These are phyloP conservation scores for Anseranas semipalmata DNA, from an alignment of 2,113 vertebrate species.

Conservation along the genomic window DNA sequence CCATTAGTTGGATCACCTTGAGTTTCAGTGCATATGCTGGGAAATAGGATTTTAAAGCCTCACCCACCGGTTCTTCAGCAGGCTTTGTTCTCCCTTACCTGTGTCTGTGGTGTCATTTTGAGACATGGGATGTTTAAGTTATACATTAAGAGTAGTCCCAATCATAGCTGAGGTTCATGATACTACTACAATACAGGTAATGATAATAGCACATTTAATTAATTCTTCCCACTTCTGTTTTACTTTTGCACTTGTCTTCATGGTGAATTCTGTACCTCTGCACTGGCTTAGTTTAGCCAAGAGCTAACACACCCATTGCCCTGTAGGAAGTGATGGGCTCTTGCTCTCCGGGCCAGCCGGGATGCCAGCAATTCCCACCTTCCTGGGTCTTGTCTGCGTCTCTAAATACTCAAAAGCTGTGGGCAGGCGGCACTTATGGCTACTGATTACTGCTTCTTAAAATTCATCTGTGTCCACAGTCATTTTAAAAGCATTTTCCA, in stretches of 20 bases:
- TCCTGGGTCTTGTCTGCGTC: background rate
- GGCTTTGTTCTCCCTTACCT: background rate
- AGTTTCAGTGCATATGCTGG: background rate
- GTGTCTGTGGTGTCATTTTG: background rate
- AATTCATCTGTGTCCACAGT: conserved; percentile 51
- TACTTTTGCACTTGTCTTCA: background rate
- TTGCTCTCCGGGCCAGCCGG: background rate
- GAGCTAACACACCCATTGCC: background rate
- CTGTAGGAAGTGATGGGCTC: background rate
- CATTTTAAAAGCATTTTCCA: conserved; percentile 60
- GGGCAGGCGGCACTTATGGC: background rate
- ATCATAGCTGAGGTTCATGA: background rate
- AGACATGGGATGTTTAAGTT: background rate
- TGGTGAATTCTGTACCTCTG: background rate
- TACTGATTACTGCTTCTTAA: conserved; percentile 70
- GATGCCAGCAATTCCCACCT: conserved; percentile 10
- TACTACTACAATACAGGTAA: background rate
- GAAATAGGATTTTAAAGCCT: background rate
- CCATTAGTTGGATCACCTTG: background rate
- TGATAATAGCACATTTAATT: background rate
- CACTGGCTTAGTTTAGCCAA: background rate
- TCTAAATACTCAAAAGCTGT: conserved; percentile 21
- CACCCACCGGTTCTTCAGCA: background rate
- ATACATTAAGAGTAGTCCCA: background rate
- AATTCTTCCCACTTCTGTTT: background rate